Evolutionary conservation across 2,113 vertebrate genomes (phyloP), one percentile per base, ranked within the genome.

Genomic region (Rhodinocichla rosea): DNA sequence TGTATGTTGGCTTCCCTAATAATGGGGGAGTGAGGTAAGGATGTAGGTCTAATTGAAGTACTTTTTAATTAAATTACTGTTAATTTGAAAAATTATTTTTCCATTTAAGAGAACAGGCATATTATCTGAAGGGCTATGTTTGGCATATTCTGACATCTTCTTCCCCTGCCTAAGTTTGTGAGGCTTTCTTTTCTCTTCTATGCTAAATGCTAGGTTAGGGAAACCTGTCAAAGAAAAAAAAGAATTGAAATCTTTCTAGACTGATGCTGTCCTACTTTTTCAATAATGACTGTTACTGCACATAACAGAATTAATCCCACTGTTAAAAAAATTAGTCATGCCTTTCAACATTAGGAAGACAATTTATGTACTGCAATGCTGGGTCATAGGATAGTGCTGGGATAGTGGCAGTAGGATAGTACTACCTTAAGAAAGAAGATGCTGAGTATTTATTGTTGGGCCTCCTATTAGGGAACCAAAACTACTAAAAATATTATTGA

Each of bases 1-100:
- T 60, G 47, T 13, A 52, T 13, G 27, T 6, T 44, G 27, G 5
- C 10, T 75, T 92, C 59, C 89, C 35, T 78, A 71, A 80, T 28
- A 82, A 33, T 2, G 2, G 3, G 4, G 7, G 9, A 32, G 0
- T 26, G 7, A 10, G 14, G 6, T 39, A 7, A 37, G 10, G 2
- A 47, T 76, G 59, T 30, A 39, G 3, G 6, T 62, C 45, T 90
- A 59, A 59, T 78, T 69, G 50, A 91, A 89, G 30, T 45, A 40
- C 4, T 33, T 81, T 88, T 88, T 42, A 80, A 63, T 71, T 78
- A 74, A 14, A 65, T 92, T 90, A 5, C 10, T 86, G 2, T 84
- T 86, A 7, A 50, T 23, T 12, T 65, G 50, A 2, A 47, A 44
- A 83, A 69, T 22, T 33, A 6, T 80, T 96, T 83, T 52, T 87